These are phyloP conservation scores for Oconnorella tubifera DNA, from an alignment of 2,888 invertebrate genomes.

Conservation along the genomic window DNA sequence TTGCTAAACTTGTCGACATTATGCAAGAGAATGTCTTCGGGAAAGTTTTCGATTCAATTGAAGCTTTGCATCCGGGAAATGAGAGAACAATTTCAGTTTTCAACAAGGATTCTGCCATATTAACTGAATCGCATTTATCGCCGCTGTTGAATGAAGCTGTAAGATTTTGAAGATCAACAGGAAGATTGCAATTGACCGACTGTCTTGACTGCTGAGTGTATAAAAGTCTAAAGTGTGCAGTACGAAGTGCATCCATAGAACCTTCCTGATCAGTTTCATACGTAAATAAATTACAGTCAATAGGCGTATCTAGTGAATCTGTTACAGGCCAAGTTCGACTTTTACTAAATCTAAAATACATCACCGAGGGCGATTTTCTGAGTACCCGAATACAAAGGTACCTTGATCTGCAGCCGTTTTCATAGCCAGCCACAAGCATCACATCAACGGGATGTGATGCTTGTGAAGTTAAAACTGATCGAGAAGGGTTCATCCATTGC, in stretches of 20 bases:
- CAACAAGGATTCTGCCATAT: slow-evolving; percentile 14
- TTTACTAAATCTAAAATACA: slow-evolving; percentile 16
- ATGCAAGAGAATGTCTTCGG: too few species aligned
- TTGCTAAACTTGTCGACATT: too few species aligned
- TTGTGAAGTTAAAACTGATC: too few species aligned
- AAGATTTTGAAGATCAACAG: too few species aligned
- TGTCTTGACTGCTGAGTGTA: too few species aligned
- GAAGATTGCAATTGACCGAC: too few species aligned
- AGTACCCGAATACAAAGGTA: slow-evolving; percentile 29
- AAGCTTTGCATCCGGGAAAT: too few species aligned
- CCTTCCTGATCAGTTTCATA: slow-evolving; percentile 4
- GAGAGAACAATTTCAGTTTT: slow-evolving; percentile 5
- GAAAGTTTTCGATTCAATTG: too few species aligned
- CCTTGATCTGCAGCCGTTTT: slow-evolving; percentile 32
- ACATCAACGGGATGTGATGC: slow-evolving; percentile 6
- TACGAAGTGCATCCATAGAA: background rate
- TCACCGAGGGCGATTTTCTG: slow-evolving; percentile 18
- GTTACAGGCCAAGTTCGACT: slow-evolving; percentile 13
- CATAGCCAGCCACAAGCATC: slow-evolving; percentile 30
- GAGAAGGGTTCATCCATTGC: slow-evolving; percentile 6
- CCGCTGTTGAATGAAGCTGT: slow-evolving; percentile 21
- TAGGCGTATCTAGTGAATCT: slow-evolving; percentile 2
- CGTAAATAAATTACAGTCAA: slow-evolving; percentile 11
- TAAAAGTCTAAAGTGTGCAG: slow-evolving; percentile 9
- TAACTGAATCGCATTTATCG: slow-evolving; percentile 5